Conservation (phyloP, 1,140 invertebrate species). For the Drosophila teissieri region DNA sequence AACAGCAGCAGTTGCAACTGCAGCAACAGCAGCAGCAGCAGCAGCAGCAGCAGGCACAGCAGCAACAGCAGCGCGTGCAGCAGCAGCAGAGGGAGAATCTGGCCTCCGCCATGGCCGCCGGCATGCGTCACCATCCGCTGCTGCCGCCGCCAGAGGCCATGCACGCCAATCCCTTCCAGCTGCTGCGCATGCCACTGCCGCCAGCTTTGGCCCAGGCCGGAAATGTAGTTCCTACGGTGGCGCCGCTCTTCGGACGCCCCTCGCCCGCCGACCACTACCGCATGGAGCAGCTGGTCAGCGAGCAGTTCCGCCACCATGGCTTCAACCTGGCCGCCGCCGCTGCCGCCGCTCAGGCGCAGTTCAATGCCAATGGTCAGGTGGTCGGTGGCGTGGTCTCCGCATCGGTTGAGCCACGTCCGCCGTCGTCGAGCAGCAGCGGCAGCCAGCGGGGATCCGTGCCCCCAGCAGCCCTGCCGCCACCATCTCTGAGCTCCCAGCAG, state of each 20-base stretch:
- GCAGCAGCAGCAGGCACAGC: slow-evolving; percentile 70
- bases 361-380: slow-evolving; percentile 63
- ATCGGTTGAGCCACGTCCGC: slow-evolving; percentile 86
- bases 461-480: slow-evolving; percentile 65
- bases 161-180: slow-evolving; percentile 88
- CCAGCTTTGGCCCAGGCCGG: slow-evolving; percentile 80
- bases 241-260: slow-evolving; percentile 89
- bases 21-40: slow-evolving; percentile 80
- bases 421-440: slow-evolving; percentile 84
- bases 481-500: slow-evolving; percentile 56
- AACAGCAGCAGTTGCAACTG: background rate
- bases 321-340: slow-evolving; percentile 88
- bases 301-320: slow-evolving; percentile 91
- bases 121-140: slow-evolving; percentile 87
- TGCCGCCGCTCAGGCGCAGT: slow-evolving; percentile 87
- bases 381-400: slow-evolving; percentile 63
- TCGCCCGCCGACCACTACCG: slow-evolving; percentile 90
- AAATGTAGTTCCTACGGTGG: slow-evolving; percentile 87
- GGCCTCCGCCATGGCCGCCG: slow-evolving; percentile 86
- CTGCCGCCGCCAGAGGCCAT: slow-evolving; percentile 88
- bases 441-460: slow-evolving; percentile 70
- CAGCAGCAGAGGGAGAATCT: slow-evolving; percentile 84
- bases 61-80: slow-evolving; percentile 80
- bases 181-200: slow-evolving; percentile 88
- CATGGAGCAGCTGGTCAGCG: slow-evolving; percentile 92